These are phyloP conservation scores for Pygmarrhopalites habei DNA, from an alignment of 1,140 invertebrate genomes.

Conservation along the genomic window DNA sequence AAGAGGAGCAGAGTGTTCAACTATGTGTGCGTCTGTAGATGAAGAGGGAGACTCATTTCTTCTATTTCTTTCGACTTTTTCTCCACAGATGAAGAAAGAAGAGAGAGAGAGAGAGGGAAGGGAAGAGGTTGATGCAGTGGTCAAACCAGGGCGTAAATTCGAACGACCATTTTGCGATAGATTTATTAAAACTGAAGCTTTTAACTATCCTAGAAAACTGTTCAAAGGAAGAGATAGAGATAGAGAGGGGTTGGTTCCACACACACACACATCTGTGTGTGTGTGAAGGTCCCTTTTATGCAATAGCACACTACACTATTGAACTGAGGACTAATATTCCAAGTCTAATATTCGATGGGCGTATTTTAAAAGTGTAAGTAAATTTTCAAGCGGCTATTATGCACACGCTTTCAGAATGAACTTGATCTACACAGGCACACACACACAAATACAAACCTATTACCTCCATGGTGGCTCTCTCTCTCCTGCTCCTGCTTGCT, in stretches of 20 bases:
- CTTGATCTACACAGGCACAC: no score
- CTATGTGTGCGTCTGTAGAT: no score
- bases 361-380: constrained; percentile 7
- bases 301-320: no score
- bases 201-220: no score
- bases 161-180: constrained; percentile 32
- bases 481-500: no score
- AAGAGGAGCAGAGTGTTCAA: constrained; percentile 23
- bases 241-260: no score
- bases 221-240: no score
- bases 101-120: not conserved
- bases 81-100: not conserved
- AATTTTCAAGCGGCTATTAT: constrained; percentile 6
- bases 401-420: not conserved
- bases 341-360: not conserved
- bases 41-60: not conserved
- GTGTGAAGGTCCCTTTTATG: no score
- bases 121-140: constrained; percentile 10
- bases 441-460: no score
- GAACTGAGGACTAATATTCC: no score
- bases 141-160: constrained; percentile 34
- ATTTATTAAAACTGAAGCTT: constrained; percentile 30
- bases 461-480: no score
- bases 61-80: not conserved
- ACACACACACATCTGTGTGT: no score